Evolutionary conservation across 1,140 invertebrate species (phyloP), one percentile per base, ranked within the genome.

Genomic region (Drosophila azteca): DNA sequence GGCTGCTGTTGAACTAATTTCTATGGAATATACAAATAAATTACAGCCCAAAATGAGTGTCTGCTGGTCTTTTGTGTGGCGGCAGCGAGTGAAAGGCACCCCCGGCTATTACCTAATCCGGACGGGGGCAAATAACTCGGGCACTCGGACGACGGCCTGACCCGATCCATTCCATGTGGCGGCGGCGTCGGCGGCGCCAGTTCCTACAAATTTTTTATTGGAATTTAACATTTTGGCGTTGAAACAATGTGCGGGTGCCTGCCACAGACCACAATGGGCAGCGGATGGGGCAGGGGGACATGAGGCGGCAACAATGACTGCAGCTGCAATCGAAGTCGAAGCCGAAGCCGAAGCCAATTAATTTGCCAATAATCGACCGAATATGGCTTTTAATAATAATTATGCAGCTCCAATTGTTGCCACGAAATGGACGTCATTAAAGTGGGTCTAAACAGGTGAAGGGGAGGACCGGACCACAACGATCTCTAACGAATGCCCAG

Each of bases 351-450:
- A 48, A 75, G 82, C 83, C 83, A 88, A 88, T 88, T 88, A 88
- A 88, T 88, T 79, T 79, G 79, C 51, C 83, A 81, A 70, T 81
- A 81, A 87, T 87, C 35, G 75, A 58, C 65, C 74, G 57, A 88
- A 83, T 88, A 88, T 88, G 83, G 75, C 76, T 83, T 88, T 88
- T 88, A 88, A 88, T 88, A 88, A 73, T 71, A 65, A 75, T 68
- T 80, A 72, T 79, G 78, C 74, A 59, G 66, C 61, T 20, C 65
- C 67, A 79, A 84, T 84, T 79, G 83, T 51, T 64, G 39, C 46
- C 26, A 50, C 50, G 45, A 61, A 58, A 54, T 46, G 54, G 75
- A 78, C 71, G 60, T 82, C 64, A 88, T 87, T 82, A 82, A 63
- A 87, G 71, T 66, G 43, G 15, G 50, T 6, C 43, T 6, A 60